Evolutionary conservation across 2,113 vertebrate genomes (phyloP), one percentile per base, ranked within the genome.

Genomic region (Barbus barbus): DNA sequence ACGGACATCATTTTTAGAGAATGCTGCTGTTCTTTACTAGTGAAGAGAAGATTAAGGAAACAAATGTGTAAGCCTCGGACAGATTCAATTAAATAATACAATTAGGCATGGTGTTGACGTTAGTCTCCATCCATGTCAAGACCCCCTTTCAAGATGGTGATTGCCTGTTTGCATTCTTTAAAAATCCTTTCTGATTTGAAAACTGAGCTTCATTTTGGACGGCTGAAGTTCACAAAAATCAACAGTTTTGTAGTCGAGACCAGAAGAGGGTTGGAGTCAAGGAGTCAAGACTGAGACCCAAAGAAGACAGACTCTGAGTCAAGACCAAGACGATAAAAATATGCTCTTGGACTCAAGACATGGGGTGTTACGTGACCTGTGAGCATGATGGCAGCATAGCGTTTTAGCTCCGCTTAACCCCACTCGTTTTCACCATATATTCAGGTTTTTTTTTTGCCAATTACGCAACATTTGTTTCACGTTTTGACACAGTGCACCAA

Each of bases 1-100:
- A 99, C 95, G 0, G 97, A 98, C 91, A 96, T 97, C 1, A 94
- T 93, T 91, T 98, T 98, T 90, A 95, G 86, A 0, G 97, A 94
- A 83, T 94, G 97, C 89, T 96, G 96, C 93, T 97, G 97, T 87
- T 95, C 94, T 91, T 96, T 97, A 92, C 97, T 99, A 85, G 44
- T 88, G n/a, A 51, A 81, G 85, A 76, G 53, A 26, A 18, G 24
- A 77, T 67, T 9, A 28, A 16, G n/a, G 31, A 41, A 60, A 75
- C 22, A n/a, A 33, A 9, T 5, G 22, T 65, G 28, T 76, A 20
- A 31, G 63, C 2, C 20, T 56, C 1, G 22, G 5, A 46, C 16
- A 24, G 9, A 71, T 48, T 36, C 14, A 9, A 2, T 18, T 77
- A 74, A 1, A n/a, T n/a, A 60, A 0, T 71, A 63, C 22, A 41